Evolutionary conservation across 1,140 invertebrate genomes (phyloP).

Genomic region (Lanistes nyassanus): DNA sequence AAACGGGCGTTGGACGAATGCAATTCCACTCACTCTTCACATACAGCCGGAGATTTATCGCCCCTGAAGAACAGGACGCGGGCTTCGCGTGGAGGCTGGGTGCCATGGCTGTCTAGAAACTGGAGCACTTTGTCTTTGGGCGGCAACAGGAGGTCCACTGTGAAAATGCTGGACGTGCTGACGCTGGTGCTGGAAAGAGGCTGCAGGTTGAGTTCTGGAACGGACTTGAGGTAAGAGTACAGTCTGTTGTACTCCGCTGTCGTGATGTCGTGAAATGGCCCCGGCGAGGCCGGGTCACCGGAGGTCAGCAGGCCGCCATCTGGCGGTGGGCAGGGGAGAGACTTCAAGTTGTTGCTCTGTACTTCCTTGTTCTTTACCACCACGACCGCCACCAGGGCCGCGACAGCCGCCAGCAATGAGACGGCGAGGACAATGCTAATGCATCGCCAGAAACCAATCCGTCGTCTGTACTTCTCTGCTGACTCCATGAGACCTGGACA

Average conservation of each 20-base stretch:
- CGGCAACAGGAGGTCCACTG: constrained; percentile 40
- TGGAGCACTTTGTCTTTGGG: constrained; percentile 41
- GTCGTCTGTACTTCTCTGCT: constrained; percentile 19
- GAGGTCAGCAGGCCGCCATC: background rate
- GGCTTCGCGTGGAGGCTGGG: constrained; percentile 44
- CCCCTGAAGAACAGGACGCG: constrained; percentile 48
- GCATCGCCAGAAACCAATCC: constrained; percentile 28
- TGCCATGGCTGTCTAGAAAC: constrained; percentile 40
- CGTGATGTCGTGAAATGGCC: constrained; percentile 40
- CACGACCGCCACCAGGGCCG: constrained; percentile 13
- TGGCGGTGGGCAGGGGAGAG: background rate
- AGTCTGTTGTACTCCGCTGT: constrained; percentile 32
- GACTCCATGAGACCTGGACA: constrained; percentile 5
- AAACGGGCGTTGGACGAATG: no score
- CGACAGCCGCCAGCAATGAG: background rate
- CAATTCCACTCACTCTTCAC: constrained; percentile 47
- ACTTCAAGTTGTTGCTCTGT: background rate
- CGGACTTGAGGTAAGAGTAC: constrained; percentile 22
- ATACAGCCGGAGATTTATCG: constrained; percentile 33
- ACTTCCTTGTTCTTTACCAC: background rate
- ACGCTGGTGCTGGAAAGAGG: constrained; percentile 21
- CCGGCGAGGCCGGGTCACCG: constrained; percentile 29
- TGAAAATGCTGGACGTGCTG: constrained; percentile 45
- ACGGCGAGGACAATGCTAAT: background rate
- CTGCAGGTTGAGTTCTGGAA: constrained; percentile 35